phyloP scores from a whole-genome alignment of 2,797 vertebrate species.

The Chaetodon trifasciatus region DNA sequence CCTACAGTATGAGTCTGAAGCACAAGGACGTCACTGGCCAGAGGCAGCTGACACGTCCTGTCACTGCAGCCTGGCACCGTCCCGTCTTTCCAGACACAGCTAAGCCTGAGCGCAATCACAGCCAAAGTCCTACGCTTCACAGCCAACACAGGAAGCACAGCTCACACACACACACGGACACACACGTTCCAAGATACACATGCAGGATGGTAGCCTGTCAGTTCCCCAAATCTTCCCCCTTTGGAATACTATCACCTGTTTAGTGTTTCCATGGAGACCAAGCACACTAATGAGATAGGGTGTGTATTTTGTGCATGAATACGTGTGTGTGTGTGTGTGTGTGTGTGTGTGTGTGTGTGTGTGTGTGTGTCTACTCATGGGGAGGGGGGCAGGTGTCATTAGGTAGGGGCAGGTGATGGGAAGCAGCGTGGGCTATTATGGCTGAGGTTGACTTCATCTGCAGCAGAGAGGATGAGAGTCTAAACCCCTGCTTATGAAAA shows the following conservation, averaged over 20 bases:
- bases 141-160: constrained; percentile 64
- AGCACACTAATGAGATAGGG: constrained; percentile 81
- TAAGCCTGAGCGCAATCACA: constrained; percentile 59
- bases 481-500: neutral
- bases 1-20: constrained; percentile 40
- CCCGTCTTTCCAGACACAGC: constrained; percentile 59
- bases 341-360: constrained; percentile 58
- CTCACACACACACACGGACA: constrained; percentile 20
- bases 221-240: constrained; percentile 67
- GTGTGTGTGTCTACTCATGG: constrained; percentile 42
- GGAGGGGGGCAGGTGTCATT: constrained; percentile 46
- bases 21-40: constrained; percentile 37
- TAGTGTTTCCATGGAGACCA: constrained; percentile 86
- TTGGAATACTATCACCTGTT: constrained; percentile 76
- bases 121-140: constrained; percentile 61
- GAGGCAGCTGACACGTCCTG: constrained; percentile 72
- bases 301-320: constrained; percentile 35
- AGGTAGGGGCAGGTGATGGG: constrained; percentile 60
- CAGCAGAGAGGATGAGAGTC: neutral
- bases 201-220: constrained; percentile 58
- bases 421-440: constrained; percentile 45
- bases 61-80: constrained; percentile 71
- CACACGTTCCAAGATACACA: constrained; percentile 37
- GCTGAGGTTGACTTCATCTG: constrained; percentile 24
- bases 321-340: neutral